Evolutionary conservation across 2,797 vertebrate genomes (phyloP), one percentile per base, ranked within the genome.

Genomic region (Poliocrania exsul): DNA sequence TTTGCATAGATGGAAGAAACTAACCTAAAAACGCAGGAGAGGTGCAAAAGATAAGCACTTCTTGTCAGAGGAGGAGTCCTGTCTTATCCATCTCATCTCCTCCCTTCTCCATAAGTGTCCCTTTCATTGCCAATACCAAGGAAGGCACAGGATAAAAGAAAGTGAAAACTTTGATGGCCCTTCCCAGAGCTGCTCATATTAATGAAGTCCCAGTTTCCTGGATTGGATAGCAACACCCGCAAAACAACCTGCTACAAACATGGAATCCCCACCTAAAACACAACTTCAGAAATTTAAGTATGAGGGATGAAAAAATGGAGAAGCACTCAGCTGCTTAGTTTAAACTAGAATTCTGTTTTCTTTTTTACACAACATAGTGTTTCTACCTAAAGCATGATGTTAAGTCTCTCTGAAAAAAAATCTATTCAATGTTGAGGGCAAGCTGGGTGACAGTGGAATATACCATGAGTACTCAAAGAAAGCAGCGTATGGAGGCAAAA

Each of bases 321-420:
- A 77, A 84, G 62, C 26, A 31, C 11, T 47, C 13, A 23, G 54
- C 13, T 3, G 0, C 44, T 46, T 11, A 31, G 19, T 90, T 86
- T 61, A 83, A 83, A 88, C 21, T 3, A 37, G 4, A 88, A 75
- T 44, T 88, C 18, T 28, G 2, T 17, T 64, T 49, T 35, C 4
- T 18, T 57, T 75, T 38, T 58, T 42, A 35, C 12, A 51, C 2
- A 3, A 15, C 11, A 35, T 20, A 0, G 0, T n/a, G 37, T 28
- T 82, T 91, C 29, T 67, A 78, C 13, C 11, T 54, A 24, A 78
- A 69, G 13, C 1, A 1, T 16, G 3, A 35, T 11, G 2, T 50
- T 79, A 75, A 85, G 23, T 28, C 8, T 20, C 17, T 57, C 47
- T 33, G 18, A 60, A 83, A 23, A 16, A 21, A 73, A 56, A 60